Conservation (phyloP, 2,113 vertebrate species). For the Malurus elegans region DNA sequence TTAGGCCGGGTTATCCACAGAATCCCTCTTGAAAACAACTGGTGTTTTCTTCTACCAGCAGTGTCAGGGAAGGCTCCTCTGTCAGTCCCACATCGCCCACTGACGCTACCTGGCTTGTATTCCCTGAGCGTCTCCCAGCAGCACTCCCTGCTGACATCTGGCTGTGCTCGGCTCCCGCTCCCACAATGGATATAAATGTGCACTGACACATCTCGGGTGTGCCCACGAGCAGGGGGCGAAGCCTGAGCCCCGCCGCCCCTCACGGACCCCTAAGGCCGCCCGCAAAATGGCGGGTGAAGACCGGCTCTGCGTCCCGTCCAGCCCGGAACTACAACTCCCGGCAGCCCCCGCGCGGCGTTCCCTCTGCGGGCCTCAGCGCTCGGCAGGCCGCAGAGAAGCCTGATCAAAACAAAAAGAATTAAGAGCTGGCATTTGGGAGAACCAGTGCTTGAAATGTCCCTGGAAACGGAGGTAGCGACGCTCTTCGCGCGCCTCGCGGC, state of each 20-base stretch:
- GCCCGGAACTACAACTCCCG: neutral
- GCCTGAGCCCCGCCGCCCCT: rapidly evolving
- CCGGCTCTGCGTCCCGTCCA: rapidly evolving
- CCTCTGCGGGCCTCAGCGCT: neutral
- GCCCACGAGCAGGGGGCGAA: rapidly evolving
- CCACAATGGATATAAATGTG: rapidly evolving
- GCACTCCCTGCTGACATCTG: neutral
- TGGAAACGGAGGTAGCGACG: rapidly evolving
- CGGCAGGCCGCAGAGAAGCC: rapidly evolving
- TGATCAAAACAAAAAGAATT: neutral
- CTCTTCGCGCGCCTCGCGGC: neutral
- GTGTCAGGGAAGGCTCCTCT: neutral
- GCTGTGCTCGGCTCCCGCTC: neutral
- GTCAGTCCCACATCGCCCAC: neutral
- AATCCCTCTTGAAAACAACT: rapidly evolving
- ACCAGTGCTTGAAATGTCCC: neutral
- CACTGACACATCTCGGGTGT: no score
- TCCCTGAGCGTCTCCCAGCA: neutral
- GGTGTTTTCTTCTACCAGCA: no score
- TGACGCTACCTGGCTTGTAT: neutral
- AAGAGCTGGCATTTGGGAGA: rapidly evolving
- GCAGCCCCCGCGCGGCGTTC: neutral
- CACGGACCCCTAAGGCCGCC: rapidly evolving
- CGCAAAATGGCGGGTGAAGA: neutral
- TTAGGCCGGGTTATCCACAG: no score